Conservation (phyloP, 2,797 vertebrate species). For the Silurus lanzhouensis region DNA sequence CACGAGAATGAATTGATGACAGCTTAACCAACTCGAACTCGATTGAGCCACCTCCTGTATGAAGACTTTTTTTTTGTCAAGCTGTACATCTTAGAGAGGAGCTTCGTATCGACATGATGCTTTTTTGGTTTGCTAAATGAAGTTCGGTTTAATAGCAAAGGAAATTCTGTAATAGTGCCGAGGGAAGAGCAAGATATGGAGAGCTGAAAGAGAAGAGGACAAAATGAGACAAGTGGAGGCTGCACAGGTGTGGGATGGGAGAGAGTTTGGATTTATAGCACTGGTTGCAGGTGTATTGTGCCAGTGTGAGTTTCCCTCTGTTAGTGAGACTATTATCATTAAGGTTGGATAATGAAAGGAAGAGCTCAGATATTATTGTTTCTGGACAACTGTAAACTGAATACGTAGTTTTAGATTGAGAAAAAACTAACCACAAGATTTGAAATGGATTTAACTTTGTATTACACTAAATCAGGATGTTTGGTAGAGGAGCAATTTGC, state of each 20-base stretch:
- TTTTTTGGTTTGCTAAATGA: constrained; percentile 80
- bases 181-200: constrained; percentile 76
- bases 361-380: background rate
- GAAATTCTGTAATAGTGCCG: constrained; percentile 38
- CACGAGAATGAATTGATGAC: constrained; percentile 45
- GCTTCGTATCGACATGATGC: constrained; percentile 33
- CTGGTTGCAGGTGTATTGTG: constrained; percentile 42
- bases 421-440: background rate
- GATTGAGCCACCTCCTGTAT: background rate
- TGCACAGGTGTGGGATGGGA: constrained; percentile 33
- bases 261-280: constrained; percentile 39
- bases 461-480: background rate
- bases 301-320: constrained; percentile 34
- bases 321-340: constrained; percentile 14
- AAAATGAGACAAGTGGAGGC: constrained; percentile 22
- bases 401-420: background rate
- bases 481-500: background rate
- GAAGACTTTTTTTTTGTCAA: background rate
- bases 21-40: constrained; percentile 23
- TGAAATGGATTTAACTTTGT: background rate
- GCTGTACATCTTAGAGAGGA: background rate
- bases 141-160: constrained; percentile 76
- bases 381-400: no score
- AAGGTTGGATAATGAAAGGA: background rate
- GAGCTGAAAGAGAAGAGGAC: constrained; percentile 46